These are phyloP conservation scores for Coenonympha glycerion DNA, from an alignment of 2,888 invertebrate genomes.

Conservation along the genomic window DNA sequence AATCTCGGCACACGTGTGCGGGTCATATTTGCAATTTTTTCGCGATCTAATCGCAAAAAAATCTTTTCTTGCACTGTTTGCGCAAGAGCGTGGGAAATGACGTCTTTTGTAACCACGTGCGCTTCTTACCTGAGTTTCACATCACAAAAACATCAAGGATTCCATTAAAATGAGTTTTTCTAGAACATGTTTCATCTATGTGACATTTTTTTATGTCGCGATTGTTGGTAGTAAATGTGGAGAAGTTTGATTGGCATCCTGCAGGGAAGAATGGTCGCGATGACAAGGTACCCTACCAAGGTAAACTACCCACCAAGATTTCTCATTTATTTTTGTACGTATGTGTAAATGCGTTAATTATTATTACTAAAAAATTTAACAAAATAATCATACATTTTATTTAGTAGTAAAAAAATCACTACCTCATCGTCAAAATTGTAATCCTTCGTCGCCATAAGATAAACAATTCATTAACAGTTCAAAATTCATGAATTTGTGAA, in stretches of 20 bases:
- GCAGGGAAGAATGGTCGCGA: background rate
- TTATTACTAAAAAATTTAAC: too few relatives aligned
- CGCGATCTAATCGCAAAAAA: constrained; percentile 42
- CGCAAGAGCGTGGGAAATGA: constrained; percentile 59
- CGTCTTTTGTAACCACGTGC: constrained; percentile 45
- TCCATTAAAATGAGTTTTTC: constrained; percentile 1
- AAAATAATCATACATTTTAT: too few relatives aligned
- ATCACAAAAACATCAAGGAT: constrained; percentile 30
- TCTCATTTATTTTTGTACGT: background rate
- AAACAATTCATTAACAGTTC: too few relatives aligned
- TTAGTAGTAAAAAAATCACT: too few relatives aligned
- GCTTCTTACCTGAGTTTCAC: constrained; percentile 44
- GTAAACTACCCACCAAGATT: too few relatives aligned
- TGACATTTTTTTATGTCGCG: constrained; percentile 30
- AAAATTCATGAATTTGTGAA: too few relatives aligned
- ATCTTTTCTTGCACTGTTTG: constrained; percentile 46
- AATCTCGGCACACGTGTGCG: constrained; percentile 56
- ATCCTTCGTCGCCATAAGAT: too few relatives aligned
- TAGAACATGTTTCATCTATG: constrained; percentile 5
- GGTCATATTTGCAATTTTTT: constrained; percentile 55
- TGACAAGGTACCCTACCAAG: too few relatives aligned
- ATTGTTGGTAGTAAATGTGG: constrained; percentile 35
- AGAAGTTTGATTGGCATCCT: constrained; percentile 41
- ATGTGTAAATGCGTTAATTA: background rate
- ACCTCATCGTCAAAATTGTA: too few relatives aligned